A percentile compares a stretch with the other conserved stretches of the same genome.
These are phyloP conservation scores for Listrodromus nycthemerus DNA, from an alignment of 2,888 invertebrate species.

Conservation along the genomic window DNA sequence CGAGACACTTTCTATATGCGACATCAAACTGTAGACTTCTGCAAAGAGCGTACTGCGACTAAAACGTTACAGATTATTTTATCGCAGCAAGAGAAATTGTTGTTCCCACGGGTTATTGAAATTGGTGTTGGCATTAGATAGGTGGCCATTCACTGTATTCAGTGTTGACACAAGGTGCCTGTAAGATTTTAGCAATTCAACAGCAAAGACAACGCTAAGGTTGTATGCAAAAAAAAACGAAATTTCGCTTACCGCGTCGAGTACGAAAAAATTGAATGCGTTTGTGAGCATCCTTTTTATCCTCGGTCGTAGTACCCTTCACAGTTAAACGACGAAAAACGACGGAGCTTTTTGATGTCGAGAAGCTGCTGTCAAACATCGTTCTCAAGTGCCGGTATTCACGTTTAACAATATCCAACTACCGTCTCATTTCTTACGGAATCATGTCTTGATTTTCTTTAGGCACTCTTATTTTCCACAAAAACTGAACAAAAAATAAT, in stretches of 20 bases:
- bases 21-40: too few relatives aligned
- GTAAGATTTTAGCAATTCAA: too few relatives aligned
- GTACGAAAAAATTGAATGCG: not conserved
- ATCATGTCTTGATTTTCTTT: not conserved
- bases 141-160: too few relatives aligned
- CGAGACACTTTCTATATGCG: constrained; percentile 10
- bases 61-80: too few relatives aligned
- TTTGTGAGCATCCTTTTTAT: not conserved
- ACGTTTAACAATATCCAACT: not conserved
- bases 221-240: not conserved
- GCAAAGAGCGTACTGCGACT: too few relatives aligned
- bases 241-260: not conserved
- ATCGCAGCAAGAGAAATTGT: too few relatives aligned
- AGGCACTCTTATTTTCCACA: not conserved
- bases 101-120: too few relatives aligned
- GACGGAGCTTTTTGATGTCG: not conserved
- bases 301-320: not conserved
- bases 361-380: not conserved
- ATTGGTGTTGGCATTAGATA: too few relatives aligned
- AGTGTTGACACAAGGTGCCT: too few relatives aligned
- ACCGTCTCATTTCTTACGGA: not conserved
- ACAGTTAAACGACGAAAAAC: not conserved
- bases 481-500: not conserved
- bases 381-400: not conserved
- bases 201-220: too few relatives aligned